Conservation (phyloP, 2,797 vertebrate species). For the Sphenodon punctatus region DNA sequence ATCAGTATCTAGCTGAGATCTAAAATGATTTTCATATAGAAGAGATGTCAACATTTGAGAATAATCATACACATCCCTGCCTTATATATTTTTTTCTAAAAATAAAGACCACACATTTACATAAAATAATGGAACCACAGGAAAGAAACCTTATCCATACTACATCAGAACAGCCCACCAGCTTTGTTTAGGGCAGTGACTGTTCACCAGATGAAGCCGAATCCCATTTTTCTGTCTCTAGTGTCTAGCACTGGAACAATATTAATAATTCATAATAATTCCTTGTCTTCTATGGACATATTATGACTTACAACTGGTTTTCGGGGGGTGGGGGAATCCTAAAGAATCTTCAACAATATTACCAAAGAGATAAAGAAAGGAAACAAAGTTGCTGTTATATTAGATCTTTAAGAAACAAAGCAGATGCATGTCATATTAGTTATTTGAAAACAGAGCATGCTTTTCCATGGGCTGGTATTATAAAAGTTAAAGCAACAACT, state of each 20-base stretch:
- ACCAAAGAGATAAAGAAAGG: neutral
- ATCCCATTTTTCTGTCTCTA: neutral
- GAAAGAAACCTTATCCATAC: neutral
- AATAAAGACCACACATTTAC: neutral
- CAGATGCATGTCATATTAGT: too few species aligned
- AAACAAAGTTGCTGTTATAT: neutral
- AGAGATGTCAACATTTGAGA: neutral
- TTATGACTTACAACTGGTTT: neutral
- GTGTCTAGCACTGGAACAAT: neutral
- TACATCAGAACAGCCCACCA: neutral
- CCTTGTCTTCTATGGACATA: neutral
- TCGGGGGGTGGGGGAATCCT: neutral
- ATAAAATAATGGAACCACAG: neutral
- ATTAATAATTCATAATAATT: neutral
- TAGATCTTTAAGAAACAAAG: neutral
- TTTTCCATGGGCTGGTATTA: neutral
- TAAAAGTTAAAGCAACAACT: neutral
- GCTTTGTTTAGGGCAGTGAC: neutral
- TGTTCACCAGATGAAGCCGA: neutral
- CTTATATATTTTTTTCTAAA: accelerated
- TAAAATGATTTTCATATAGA: neutral
- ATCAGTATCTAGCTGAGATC: neutral
- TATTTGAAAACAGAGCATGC: too few species aligned
- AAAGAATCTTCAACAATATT: neutral
- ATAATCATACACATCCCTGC: neutral